A percentile compares a stretch with the other conserved stretches of the same genome.
phyloP scores from a whole-genome alignment of 2,113 vertebrate species.

The Ptychochromis oligacanthus region DNA sequence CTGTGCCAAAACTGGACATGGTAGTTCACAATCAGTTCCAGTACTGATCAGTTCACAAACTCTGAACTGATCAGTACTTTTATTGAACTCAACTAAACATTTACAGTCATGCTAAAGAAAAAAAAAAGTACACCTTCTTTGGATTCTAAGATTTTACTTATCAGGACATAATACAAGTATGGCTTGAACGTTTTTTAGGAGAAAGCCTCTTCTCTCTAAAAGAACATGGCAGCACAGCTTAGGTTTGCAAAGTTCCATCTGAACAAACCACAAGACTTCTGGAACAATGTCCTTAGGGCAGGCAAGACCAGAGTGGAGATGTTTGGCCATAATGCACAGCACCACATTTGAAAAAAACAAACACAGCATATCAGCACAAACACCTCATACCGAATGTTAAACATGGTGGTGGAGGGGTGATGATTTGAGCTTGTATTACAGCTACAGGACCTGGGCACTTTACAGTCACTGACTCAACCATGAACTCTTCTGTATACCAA shows the following conservation, averaged over 20 bases:
- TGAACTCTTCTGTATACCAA: not conserved
- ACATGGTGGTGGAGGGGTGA: not conserved
- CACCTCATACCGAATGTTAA: not conserved
- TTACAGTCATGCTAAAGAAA: too few species aligned
- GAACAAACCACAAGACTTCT: not conserved
- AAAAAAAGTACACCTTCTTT: too few species aligned
- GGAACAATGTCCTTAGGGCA: not conserved
- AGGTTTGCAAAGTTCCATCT: not conserved
- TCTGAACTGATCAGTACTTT: too few species aligned
- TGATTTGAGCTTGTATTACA: not conserved
- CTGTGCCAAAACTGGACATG: constrained; percentile 11
- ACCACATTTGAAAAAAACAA: not conserved
- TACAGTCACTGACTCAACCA: too few species aligned
- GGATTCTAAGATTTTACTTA: too few species aligned
- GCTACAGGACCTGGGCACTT: too few species aligned
- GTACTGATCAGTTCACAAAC: too few species aligned
- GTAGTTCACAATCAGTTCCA: too few species aligned
- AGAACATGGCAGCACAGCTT: not conserved
- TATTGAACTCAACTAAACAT: too few species aligned
- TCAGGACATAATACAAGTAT: too few species aligned
- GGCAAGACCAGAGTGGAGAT: not conserved
- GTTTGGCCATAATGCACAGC: not conserved
- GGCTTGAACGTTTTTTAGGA: too few species aligned
- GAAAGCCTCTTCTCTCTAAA: not conserved
- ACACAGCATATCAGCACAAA: not conserved